A percentile compares a stretch with the other conserved stretches of the same genome.
phyloP scores from a whole-genome alignment of 2,113 vertebrate genomes.

The Ophthalmolycus amberensis region DNA sequence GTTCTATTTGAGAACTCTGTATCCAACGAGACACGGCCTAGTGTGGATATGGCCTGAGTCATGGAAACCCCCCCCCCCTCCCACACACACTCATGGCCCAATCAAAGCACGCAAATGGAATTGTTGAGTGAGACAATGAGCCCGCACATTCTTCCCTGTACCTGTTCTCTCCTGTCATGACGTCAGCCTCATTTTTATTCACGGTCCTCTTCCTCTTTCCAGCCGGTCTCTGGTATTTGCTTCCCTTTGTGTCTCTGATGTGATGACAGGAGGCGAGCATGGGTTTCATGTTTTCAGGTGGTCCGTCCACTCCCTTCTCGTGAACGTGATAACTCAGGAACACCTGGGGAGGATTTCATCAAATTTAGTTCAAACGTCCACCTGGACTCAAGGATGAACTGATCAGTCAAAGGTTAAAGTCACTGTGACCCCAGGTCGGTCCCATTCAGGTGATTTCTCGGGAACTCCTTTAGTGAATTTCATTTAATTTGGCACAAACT shows the following conservation, averaged over 20 bases:
- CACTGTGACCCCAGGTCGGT: background rate
- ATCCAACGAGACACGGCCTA: no score
- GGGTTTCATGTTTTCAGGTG: background rate
- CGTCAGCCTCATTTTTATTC: background rate
- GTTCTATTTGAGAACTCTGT: no score
- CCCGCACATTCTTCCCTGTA: background rate
- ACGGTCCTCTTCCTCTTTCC: conserved; percentile 1
- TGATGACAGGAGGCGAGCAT: background rate
- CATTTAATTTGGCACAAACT: background rate
- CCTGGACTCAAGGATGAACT: background rate
- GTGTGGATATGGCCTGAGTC: no score
- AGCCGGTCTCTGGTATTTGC: background rate
- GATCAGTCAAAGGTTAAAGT: background rate
- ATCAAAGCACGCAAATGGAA: background rate
- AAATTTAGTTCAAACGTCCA: background rate
- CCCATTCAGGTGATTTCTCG: no score
- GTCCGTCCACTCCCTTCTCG: background rate
- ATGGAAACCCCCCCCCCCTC: background rate
- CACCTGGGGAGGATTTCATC: background rate
- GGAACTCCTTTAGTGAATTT: background rate
- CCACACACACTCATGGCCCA: no score
- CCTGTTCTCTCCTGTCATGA: conserved; percentile 7
- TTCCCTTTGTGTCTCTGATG: background rate
- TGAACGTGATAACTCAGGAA: background rate
- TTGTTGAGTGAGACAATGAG: conserved; percentile 19